Evolutionary conservation across 2,113 vertebrate genomes (phyloP).

Genomic region (Strigops habroptila): DNA sequence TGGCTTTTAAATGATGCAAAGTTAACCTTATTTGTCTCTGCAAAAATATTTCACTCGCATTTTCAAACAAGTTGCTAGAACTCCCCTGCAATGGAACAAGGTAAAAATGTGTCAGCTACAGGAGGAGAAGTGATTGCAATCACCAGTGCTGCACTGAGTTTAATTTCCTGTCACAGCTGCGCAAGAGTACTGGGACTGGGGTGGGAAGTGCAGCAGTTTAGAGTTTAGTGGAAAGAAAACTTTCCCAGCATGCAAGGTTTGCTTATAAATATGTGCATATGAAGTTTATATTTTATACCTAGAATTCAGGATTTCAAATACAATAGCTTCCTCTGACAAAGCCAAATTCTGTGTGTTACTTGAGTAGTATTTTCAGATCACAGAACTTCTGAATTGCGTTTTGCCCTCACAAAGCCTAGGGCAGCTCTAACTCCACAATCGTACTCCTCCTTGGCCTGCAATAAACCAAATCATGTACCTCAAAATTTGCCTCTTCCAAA

Average conservation of each 20-base stretch:
- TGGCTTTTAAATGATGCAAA: conserved; percentile 18
- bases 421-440: background rate
- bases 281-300: background rate
- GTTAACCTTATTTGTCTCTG: conserved; percentile 19
- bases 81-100: background rate
- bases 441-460: background rate
- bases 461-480: background rate
- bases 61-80: conserved; percentile 5
- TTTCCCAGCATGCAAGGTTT: background rate
- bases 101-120: background rate
- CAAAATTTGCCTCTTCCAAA: background rate
- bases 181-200: background rate
- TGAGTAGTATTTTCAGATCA: background rate
- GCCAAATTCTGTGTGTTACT: background rate
- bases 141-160: conserved; percentile 16
- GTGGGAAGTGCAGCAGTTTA: background rate
- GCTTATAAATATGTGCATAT: background rate
- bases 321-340: background rate
- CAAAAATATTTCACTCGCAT: background rate
- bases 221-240: background rate
- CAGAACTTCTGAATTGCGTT: background rate
- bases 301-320: background rate
- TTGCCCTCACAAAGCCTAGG: background rate
- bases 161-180: conserved; percentile 47
- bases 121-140: background rate